phyloP scores from a whole-genome alignment of 2,797 vertebrate species.

The Myotis vivesi region DNA sequence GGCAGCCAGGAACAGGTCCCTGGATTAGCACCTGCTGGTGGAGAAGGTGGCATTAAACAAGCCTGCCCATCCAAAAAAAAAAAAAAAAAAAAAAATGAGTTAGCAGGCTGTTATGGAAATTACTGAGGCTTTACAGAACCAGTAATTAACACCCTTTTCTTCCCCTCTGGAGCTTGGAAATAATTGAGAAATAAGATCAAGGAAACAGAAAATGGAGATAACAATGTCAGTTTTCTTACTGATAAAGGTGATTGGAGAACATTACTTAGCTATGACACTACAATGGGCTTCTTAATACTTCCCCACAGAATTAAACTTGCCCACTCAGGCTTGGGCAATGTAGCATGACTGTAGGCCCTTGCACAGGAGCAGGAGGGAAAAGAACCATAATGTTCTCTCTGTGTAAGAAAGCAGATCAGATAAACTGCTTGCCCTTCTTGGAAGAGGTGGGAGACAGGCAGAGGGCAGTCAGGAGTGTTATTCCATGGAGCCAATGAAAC shows the following conservation, averaged over 20 bases:
- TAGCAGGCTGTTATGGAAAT: slow-evolving; percentile 31
- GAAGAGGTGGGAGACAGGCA: background rate
- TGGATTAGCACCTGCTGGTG: background rate
- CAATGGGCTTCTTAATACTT: slow-evolving; percentile 9
- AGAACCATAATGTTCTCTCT: background rate
- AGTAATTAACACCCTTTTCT: slow-evolving; percentile 10
- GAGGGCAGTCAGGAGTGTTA: background rate
- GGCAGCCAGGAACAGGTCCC: background rate
- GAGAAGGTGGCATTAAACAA: slow-evolving; percentile 34
- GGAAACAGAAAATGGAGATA: slow-evolving; percentile 13
- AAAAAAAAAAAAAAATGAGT: background rate
- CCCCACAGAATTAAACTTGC: background rate
- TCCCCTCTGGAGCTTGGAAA: slow-evolving; percentile 27
- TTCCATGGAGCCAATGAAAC: background rate
- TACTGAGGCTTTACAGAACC: background rate
- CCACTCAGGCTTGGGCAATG: background rate
- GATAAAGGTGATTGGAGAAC: background rate
- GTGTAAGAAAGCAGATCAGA: background rate
- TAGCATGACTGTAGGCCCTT: background rate
- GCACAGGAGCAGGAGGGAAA: background rate
- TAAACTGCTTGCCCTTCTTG: background rate
- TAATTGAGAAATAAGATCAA: slow-evolving; percentile 56
- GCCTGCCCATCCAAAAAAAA: fast-evolving
- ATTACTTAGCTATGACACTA: background rate
- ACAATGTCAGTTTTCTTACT: slow-evolving; percentile 29